Evolutionary conservation across 2,888 invertebrate species (phyloP), one percentile per base, ranked within the genome.

Genomic region (Eucriotettix oculatus): DNA sequence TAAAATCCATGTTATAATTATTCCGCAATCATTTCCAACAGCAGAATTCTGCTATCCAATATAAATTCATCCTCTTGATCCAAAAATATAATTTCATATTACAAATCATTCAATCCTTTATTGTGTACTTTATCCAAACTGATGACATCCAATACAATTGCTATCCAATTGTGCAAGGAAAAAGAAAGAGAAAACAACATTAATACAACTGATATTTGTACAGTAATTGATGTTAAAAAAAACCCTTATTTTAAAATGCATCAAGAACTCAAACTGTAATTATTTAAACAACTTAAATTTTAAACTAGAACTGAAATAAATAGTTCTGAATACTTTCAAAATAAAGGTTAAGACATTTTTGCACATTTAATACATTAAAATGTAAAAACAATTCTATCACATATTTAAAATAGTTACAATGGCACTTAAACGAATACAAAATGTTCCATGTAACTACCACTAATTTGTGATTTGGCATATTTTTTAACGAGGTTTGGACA

Each of bases 61-160:
- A 52, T 60, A 56, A 42, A 56, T 52, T 42, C 56, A 52, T 58
- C 60, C 60, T 60, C 60, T 60, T 60, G 41, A 54, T 42, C 57
- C 57, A 57, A 56, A 60, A 48, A 48, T n/a, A 48, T 12, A 48
- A 48, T 48, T 9, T 48, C n/a, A 14, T 48, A 14, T 60, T 43
- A 42, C 40, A 16, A 60, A 54, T 56, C 56, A 60, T 41, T 48
- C 48, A 16, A 52, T 57, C 52, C 57, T 60, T 60, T 60, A 60
- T 53, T 60, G 53, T 57, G 57, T 55, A 55, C 16, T 58, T 44
- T 52, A 57, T 61, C 61, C 61, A 62, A 29, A 56, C 60, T 52
- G 62, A 58, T 58, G 60, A 60, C 60, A 60, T 62, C 62, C 60
- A 52, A 58, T 62, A 62, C 62, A 62, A 60, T 62, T 62, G 62